Conservation (phyloP, 2,888 invertebrate species). For the Lycia hirtaria region DNA sequence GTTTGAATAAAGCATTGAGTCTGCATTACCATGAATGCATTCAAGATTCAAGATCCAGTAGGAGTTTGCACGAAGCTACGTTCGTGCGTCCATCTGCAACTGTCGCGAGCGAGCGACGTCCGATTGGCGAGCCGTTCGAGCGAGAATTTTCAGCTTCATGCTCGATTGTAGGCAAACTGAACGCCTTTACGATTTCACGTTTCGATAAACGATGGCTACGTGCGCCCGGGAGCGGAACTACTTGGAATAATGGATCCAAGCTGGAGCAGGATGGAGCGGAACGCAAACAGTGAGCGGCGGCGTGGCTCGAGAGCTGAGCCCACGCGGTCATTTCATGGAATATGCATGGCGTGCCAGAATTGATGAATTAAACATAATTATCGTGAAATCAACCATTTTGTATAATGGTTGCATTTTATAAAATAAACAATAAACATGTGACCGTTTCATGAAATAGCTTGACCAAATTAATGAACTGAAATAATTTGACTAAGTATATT, state of each 20-base stretch:
- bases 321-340: constrained; percentile 27
- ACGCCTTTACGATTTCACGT: constrained; percentile 41
- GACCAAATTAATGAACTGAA: too few relatives aligned
- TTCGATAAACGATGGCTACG: constrained; percentile 41
- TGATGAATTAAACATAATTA: too few relatives aligned
- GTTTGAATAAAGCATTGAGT: background rate
- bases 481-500: too few relatives aligned
- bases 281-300: constrained; percentile 29
- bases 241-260: background rate
- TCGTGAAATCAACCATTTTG: too few relatives aligned
- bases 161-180: constrained; percentile 39
- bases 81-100: constrained; percentile 22
- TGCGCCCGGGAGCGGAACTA: constrained; percentile 10
- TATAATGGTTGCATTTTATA: too few relatives aligned
- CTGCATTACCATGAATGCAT: constrained; percentile 20
- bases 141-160: constrained; percentile 42
- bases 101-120: constrained; percentile 33
- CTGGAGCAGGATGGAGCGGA: background rate
- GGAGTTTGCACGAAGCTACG: constrained; percentile 20
- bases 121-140: constrained; percentile 42
- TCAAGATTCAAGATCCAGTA: background rate
- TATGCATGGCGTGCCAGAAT: too few relatives aligned
- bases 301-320: background rate
- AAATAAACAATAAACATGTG: too few relatives aligned
- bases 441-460: too few relatives aligned